These are phyloP conservation scores for Anticlea derivata DNA, from an alignment of 2,888 invertebrate species.

Conservation along the genomic window DNA sequence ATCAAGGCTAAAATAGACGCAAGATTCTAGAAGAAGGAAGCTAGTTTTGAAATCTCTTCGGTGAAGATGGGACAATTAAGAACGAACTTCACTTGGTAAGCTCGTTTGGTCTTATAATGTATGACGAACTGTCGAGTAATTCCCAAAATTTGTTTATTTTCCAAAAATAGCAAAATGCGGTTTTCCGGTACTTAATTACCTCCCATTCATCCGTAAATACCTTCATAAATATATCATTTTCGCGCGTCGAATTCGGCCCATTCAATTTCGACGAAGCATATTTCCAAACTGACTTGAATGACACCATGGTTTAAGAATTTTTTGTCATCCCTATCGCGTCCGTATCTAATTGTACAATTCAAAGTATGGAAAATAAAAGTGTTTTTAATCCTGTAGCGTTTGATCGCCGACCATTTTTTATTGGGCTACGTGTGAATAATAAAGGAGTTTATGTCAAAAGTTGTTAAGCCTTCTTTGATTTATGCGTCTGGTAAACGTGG, in stretches of 20 bases:
- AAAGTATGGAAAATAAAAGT: conserved; percentile 64
- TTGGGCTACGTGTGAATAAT: conserved; percentile 67
- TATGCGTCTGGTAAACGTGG: conserved; percentile 57
- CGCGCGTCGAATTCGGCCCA: conserved; percentile 36
- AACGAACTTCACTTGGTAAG: too few species aligned
- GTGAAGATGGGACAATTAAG: too few species aligned
- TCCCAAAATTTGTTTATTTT: neutral
- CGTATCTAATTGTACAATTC: conserved; percentile 69
- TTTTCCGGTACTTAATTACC: conserved; percentile 30
- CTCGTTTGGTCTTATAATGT: too few species aligned
- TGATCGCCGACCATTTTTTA: conserved; percentile 43
- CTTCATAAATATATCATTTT: conserved; percentile 42
- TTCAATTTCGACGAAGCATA: conserved; percentile 47
- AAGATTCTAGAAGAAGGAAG: too few species aligned
- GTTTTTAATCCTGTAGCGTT: conserved; percentile 70
- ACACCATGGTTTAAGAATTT: conserved; percentile 55
- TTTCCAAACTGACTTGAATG: conserved; percentile 38
- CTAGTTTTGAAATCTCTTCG: too few species aligned
- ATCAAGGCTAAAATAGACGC: too few species aligned
- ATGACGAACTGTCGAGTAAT: neutral
- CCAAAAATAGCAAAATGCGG: conserved; percentile 11
- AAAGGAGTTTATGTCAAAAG: conserved; percentile 79
- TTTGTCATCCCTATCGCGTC: conserved; percentile 69
- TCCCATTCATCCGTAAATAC: conserved; percentile 30
- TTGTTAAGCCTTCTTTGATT: conserved; percentile 72